Conservation (phyloP, 2,113 vertebrate genomes). For the Petroica traversi region DNA sequence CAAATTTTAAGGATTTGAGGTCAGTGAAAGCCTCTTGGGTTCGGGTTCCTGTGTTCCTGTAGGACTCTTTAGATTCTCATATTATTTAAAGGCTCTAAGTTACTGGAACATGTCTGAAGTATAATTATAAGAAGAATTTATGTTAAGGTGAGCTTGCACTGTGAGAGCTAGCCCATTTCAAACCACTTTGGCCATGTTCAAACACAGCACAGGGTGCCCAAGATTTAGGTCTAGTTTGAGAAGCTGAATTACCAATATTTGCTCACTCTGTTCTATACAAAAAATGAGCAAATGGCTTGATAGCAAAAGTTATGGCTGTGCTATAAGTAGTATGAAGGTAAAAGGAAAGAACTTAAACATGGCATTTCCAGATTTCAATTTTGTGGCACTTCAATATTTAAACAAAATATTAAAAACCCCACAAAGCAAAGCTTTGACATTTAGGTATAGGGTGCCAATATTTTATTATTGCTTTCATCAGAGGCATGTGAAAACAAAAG, state of each 20-base stretch:
- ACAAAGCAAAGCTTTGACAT: slow-evolving; percentile 50
- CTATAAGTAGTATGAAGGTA: neutral
- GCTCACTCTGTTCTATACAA: neutral
- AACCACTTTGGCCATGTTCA: neutral
- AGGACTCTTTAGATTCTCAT: neutral
- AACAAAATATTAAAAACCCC: slow-evolving; percentile 25
- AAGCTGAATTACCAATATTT: neutral
- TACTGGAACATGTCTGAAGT: neutral
- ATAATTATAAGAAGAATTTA: neutral
- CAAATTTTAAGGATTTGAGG: accelerated
- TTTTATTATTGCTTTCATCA: neutral
- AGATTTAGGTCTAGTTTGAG: neutral
- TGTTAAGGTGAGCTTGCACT: neutral
- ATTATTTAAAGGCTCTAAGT: neutral
- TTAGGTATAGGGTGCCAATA: slow-evolving; percentile 39
- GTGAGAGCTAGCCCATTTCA: neutral
- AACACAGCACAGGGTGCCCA: accelerated
- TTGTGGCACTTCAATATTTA: slow-evolving; percentile 22
- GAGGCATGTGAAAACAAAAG: neutral
- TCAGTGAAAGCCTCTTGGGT: neutral
- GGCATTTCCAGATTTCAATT: slow-evolving; percentile 28
- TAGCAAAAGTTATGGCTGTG: neutral
- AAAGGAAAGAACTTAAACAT: slow-evolving; percentile 34
- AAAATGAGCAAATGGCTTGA: neutral
- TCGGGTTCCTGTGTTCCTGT: neutral